Conservation (phyloP, 2,797 vertebrate species). For the Sebastes wilsoni region DNA sequence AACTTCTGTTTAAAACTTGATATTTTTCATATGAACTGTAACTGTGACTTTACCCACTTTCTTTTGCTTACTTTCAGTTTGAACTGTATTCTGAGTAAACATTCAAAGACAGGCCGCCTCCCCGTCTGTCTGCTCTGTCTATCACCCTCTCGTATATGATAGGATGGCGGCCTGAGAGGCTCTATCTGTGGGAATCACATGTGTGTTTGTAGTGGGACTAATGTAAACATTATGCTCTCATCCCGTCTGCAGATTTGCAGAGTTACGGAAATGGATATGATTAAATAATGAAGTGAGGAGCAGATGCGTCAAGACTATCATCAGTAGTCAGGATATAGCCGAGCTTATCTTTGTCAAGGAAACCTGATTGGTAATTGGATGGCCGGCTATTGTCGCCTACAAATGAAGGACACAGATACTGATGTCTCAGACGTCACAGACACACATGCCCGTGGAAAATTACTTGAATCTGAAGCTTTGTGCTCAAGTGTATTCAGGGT, state of each 20-base stretch:
- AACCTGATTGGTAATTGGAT: slow-evolving; percentile 29
- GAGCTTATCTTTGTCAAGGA: slow-evolving; percentile 32
- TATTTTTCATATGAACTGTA: neutral
- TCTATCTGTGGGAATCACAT: slow-evolving; percentile 39
- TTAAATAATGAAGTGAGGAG: slow-evolving; percentile 44
- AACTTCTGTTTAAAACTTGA: slow-evolving; percentile 4
- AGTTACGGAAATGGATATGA: slow-evolving; percentile 35
- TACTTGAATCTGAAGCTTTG: slow-evolving; percentile 35
- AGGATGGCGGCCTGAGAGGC: slow-evolving; percentile 10
- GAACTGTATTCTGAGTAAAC: slow-evolving; percentile 45
- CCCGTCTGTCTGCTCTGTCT: slow-evolving; percentile 5
- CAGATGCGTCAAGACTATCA: slow-evolving; percentile 15
- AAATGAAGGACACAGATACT: slow-evolving; percentile 38
- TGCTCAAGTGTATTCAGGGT: slow-evolving; percentile 14
- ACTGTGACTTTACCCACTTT: neutral
- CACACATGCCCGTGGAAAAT: slow-evolving; percentile 31
- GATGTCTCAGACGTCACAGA: slow-evolving; percentile 18
- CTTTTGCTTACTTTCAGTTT: slow-evolving; percentile 23
- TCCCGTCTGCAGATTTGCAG: slow-evolving; percentile 50
- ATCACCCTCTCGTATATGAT: slow-evolving; percentile 11
- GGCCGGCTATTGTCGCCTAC: slow-evolving; percentile 24
- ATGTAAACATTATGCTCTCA: slow-evolving; percentile 59
- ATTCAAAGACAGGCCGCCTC: slow-evolving; percentile 25
- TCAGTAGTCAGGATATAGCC: slow-evolving; percentile 26
- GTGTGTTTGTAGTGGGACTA: slow-evolving; percentile 19